Base-by-base conservation (phyloP, 2,113 vertebrate genomes). In the Nannospalax galili region DNA sequence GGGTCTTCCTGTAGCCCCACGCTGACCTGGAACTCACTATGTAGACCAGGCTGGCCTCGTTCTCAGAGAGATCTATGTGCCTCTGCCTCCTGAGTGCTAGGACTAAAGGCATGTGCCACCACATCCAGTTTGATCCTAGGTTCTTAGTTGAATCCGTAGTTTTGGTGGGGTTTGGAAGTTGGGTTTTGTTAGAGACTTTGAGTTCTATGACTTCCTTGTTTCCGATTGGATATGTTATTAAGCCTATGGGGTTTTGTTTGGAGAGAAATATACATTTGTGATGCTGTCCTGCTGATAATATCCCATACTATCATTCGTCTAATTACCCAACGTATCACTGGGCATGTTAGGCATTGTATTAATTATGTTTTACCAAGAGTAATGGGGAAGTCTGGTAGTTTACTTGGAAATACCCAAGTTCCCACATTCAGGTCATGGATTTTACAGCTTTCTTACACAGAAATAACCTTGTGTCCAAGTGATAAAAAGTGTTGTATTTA, bases 321-420 rank as follows among this genome's bases (percentile, higher is more conserved):
- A 58, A 96, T 82, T 92, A 77, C 32, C 42, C 69, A 69, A 85
- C 81, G 85, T 91, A 88, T 70, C 16, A 48, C 84, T 88, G 93
- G 17, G 70, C 79, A 75, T 96, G n/a, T n/a, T 28, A 81, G 84
- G 40, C 67, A 79, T 67, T 93, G 91, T n/a, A 73, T 82, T 92
- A 84, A 77, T 73, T 92, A 85, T 88, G 56, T 88, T 85, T 75
- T 40, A 88, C 65, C 60, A 75, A 93, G 96, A 88, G 87, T 56
- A 82, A 32, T 95, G 69, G 91, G 92, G 91, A 95, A 95, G 82
- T 95, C 65, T 80, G 93, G 92, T 97, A 56, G 81, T 97, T 96
- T 97, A 93, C 94, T 93, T 95, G 93, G 95, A 97, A 97, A 97
- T 96, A 96, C 93, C 95, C 96, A 52, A 70, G 69, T 90, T 96